phyloP scores from a whole-genome alignment of 2,797 vertebrate genomes.

The Eulemur albifrons region DNA sequence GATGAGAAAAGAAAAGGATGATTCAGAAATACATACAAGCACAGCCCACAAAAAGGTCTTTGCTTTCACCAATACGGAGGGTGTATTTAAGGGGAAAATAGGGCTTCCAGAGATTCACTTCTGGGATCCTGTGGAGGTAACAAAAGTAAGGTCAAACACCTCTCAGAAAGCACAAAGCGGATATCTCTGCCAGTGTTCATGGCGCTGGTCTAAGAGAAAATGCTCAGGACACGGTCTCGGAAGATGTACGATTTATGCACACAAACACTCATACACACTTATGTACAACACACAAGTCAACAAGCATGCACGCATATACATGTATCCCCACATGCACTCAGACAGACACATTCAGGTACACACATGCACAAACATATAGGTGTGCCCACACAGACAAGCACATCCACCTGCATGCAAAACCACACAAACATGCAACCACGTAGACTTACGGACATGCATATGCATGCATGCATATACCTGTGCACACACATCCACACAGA shows the following conservation, averaged over 20 bases:
- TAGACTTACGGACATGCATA: neutral
- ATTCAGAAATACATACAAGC: neutral
- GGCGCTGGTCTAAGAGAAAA: neutral
- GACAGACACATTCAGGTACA: neutral
- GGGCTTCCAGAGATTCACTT: neutral
- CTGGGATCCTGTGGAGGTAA: neutral
- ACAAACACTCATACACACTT: neutral
- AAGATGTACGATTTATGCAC: neutral
- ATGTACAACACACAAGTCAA: neutral
- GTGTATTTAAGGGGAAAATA: neutral
- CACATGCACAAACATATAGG: neutral
- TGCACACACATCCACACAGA: neutral
- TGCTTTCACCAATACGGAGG: neutral
- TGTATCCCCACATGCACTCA: neutral
- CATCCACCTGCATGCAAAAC: neutral
- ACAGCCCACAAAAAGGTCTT: neutral
- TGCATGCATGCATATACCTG: neutral
- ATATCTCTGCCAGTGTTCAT: fast-evolving
- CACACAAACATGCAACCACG: too few species aligned
- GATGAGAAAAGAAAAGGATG: neutral
- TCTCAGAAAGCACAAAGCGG: neutral
- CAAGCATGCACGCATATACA: neutral
- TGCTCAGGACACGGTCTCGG: neutral
- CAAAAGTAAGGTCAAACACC: neutral
- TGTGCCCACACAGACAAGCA: neutral